Evolutionary conservation across 2,113 vertebrate species (phyloP).

Genomic region (Greenwoodochromis staneri): DNA sequence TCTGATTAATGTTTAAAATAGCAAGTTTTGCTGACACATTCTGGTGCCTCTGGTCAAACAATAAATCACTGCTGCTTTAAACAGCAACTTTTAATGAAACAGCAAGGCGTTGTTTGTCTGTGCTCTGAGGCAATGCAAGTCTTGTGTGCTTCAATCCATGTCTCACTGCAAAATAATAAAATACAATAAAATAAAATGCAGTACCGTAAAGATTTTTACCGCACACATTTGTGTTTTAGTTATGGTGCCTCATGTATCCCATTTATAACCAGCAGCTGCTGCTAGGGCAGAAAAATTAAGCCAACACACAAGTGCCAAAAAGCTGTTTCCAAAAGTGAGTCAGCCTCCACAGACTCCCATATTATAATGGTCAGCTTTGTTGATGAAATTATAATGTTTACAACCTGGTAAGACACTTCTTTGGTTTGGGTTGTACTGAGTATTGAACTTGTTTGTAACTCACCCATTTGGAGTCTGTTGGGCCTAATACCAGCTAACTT

Average conservation of each 20-base stretch:
- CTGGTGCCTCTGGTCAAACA: neutral
- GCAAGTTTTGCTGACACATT: neutral
- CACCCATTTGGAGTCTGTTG: neutral
- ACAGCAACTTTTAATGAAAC: neutral
- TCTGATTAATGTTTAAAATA: neutral
- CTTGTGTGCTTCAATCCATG: neutral
- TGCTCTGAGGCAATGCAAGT: neutral
- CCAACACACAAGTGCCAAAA: neutral
- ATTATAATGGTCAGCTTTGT: neutral
- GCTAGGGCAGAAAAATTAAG: neutral
- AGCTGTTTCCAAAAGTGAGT: neutral
- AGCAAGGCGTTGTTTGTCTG: neutral
- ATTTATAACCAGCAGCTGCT: neutral
- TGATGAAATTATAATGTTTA: neutral
- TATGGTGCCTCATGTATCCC: neutral
- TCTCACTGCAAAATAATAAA: neutral
- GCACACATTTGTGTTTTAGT: neutral
- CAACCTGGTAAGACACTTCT: neutral
- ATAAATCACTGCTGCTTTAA: neutral
- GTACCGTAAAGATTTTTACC: neutral
- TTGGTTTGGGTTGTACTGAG: neutral
- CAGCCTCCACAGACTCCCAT: neutral
- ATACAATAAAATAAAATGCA: neutral
- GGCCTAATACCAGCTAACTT: neutral
- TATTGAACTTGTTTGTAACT: neutral